These are phyloP conservation scores for Bubo bubo DNA, from an alignment of 2,113 vertebrate species.

Conservation along the genomic window DNA sequence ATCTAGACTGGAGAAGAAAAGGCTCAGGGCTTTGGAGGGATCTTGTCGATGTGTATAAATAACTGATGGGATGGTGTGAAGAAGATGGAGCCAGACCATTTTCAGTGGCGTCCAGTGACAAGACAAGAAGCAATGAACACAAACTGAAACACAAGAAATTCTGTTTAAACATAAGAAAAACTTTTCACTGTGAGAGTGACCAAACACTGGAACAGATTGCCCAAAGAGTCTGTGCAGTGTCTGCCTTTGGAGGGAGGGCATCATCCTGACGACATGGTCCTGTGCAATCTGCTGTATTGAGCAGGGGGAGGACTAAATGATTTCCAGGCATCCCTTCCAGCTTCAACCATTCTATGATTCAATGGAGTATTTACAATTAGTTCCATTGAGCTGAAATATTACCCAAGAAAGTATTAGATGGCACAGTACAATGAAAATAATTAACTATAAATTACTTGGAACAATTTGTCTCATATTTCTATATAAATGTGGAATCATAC, in stretches of 20 bases:
- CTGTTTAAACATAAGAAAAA: not conserved
- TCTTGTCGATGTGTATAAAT: not conserved
- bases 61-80: not conserved
- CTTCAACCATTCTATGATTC: not conserved
- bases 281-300: not conserved
- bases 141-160: not conserved
- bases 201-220: not conserved
- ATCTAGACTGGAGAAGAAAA: not conserved
- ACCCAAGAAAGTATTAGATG: not conserved
- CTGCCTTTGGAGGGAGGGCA: not conserved
- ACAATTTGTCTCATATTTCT: not conserved
- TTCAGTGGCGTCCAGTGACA: not conserved
- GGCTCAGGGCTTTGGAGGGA: not conserved
- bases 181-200: not conserved
- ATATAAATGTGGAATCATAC: not conserved
- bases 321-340: not conserved
- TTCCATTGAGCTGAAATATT: not conserved
- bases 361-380: not conserved
- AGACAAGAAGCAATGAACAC: not conserved
- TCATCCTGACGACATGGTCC: not conserved
- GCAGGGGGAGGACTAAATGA: not conserved
- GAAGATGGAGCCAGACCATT: not conserved
- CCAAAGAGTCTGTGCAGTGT: not conserved
- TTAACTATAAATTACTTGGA: not conserved
- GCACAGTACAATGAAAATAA: not conserved